A percentile compares a stretch with the other conserved stretches of the same genome.
These are phyloP conservation scores for Miichthys miiuy DNA, from an alignment of 2,797 vertebrate genomes.

Conservation along the genomic window DNA sequence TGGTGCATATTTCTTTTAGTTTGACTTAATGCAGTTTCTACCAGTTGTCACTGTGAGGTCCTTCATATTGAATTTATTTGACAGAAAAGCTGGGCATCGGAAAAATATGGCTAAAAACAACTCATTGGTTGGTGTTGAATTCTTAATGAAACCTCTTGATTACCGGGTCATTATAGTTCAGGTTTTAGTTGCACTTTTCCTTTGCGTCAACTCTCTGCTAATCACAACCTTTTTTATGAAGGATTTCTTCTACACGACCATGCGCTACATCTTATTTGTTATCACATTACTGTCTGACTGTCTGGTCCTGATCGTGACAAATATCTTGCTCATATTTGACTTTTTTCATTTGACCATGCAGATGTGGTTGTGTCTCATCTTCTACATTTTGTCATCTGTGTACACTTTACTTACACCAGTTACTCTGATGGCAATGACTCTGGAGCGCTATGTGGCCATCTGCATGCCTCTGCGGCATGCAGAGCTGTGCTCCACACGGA, in stretches of 20 bases:
- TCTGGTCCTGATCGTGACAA: conserved; percentile 50
- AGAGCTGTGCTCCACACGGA: conserved; percentile 57
- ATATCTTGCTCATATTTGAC: conserved; percentile 29
- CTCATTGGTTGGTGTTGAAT: background rate
- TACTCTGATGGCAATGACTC: conserved; percentile 74
- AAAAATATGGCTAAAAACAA: background rate
- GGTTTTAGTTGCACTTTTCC: background rate
- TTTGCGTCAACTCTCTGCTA: conserved; percentile 63
- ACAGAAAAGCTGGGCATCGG: background rate
- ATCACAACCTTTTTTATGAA: conserved; percentile 69
- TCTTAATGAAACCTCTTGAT: background rate
- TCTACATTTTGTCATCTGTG: background rate
- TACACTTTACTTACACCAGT: conserved; percentile 59
- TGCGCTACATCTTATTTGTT: conserved; percentile 77
- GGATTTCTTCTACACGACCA: conserved; percentile 61
- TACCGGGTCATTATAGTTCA: background rate
- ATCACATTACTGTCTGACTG: conserved; percentile 68
- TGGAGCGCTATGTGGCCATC: conserved; percentile 78
- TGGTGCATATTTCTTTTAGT: too few species aligned
- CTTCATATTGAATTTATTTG: too few species aligned
- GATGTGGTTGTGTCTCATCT: conserved; percentile 54
- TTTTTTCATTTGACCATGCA: conserved; percentile 21
- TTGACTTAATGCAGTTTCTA: too few species aligned
- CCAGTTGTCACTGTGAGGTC: too few species aligned
- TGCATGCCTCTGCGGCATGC: conserved; percentile 77